A percentile compares a stretch with the other conserved stretches of the same genome.
These are phyloP conservation scores for Telenomus remus DNA, from an alignment of 1,140 invertebrate species.

Conservation along the genomic window DNA sequence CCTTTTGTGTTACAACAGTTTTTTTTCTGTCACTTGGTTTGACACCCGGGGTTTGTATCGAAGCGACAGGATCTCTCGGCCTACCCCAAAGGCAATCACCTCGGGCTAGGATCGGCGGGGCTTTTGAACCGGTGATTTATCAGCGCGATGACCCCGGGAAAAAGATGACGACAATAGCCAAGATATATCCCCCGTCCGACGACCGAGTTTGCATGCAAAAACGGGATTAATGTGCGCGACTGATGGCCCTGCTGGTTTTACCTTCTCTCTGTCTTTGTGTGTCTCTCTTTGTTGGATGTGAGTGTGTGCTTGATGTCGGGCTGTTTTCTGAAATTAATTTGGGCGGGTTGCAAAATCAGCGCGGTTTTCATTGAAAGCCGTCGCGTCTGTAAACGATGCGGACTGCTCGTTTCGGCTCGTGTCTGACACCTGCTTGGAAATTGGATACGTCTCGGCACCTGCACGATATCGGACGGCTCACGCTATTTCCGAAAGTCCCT, in stretches of 20 bases:
- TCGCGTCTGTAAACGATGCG: conserved; percentile 37
- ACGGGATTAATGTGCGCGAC: conserved; percentile 15
- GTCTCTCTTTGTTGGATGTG: no score
- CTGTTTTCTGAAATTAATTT: no score
- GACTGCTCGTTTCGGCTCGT: conserved; percentile 23
- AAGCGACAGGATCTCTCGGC: no score
- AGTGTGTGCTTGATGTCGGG: no score
- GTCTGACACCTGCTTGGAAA: conserved; percentile 47
- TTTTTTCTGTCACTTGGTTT: no score
- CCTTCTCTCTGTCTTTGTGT: no score
- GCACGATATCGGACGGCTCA: conserved; percentile 29
- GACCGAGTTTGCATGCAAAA: conserved; percentile 36
- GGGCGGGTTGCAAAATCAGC: no score
- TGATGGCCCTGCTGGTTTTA: not conserved
- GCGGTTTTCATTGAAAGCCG: not conserved
- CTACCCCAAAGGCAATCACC: no score
- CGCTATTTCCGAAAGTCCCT: not conserved
- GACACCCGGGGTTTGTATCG: no score
- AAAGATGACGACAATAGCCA: conserved; percentile 26
- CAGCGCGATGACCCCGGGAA: conserved; percentile 24
- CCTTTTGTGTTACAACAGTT: no score
- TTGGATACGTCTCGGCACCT: conserved; percentile 41
- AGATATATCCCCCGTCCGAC: conserved; percentile 19
- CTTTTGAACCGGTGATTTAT: conserved; percentile 27
- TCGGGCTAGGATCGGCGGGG: not conserved